Base-by-base conservation (phyloP, 2,797 vertebrate genomes). In the Neopelma chrysocephalum region DNA sequence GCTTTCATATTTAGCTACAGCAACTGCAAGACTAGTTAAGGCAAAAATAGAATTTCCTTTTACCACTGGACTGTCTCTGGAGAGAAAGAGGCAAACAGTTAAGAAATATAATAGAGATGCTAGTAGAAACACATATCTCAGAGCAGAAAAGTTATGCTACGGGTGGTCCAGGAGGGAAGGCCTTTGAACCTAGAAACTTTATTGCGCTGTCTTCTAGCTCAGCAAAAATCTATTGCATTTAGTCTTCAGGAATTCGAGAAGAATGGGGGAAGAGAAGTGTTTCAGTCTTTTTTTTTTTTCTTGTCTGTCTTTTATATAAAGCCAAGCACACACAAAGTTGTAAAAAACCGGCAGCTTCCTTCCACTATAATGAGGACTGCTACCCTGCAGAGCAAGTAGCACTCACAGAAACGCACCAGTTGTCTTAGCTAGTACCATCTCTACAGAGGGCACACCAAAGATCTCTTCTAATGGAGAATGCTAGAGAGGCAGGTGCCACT, bases 1-100 rank as follows among this genome's bases (percentile, higher is more conserved):
- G 94, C 96, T 99, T 98, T 99, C 99, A 0, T 99, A 98, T 93
- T 98, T 99, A 65, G 98, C 98, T 27, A 99, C 97, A 12, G 97
- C 98, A 6, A 98, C 98, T 47, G 99, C 99, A 80, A 99, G 98
- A 58, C 98, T 98, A 66, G 99, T 99, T 91, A 99, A 97, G 77
- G 99, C 99, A 91, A 99, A 95, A 68, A 99, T 98, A 29, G 98
- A 99, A 84, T 99, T 99, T 31, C 99, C 99, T 97, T 99, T 99
- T 45, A 99, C 98, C 64, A 99, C 99, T 5, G 99, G 99, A 91
- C 98, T 99, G 85, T 99, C 99, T 96, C 99, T 99, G 57, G 38
- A 97, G 70, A 94, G 36, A 95, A 93, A 78, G 95, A 54, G 48
- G 75, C n/a, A 82, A 91, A 34, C 15, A 42, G 31, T 65, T 54